A percentile compares a stretch with the other conserved stretches of the same genome.
phyloP scores from a whole-genome alignment of 1,140 invertebrate species.

The Mya arenaria region DNA sequence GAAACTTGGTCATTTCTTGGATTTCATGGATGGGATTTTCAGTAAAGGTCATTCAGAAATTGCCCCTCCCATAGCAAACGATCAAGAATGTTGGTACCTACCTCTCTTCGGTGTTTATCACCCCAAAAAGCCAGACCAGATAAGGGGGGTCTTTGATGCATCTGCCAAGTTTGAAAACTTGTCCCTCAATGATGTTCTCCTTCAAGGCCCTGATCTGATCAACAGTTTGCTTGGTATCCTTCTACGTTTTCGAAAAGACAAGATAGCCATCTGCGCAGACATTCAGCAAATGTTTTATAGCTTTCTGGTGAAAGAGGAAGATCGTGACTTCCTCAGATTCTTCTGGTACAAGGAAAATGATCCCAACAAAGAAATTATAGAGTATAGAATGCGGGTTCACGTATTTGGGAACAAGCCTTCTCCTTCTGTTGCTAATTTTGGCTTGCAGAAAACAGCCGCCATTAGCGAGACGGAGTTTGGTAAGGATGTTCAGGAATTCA shows the following conservation, averaged over 20 bases:
- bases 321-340: constrained; percentile 50
- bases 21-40: constrained; percentile 48
- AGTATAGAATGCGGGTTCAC: constrained; percentile 45
- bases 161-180: not conserved
- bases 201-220: constrained; percentile 75
- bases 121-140: constrained; percentile 32
- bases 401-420: constrained; percentile 45
- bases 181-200: constrained; percentile 63
- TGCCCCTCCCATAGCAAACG: constrained; percentile 28
- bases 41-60: constrained; percentile 50
- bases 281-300: constrained; percentile 50
- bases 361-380: not conserved
- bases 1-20: constrained; percentile 28
- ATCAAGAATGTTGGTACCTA: constrained; percentile 52
- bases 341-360: constrained; percentile 45
- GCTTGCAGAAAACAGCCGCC: not conserved
- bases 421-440: constrained; percentile 34
- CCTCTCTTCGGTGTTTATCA: constrained; percentile 60
- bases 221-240: constrained; percentile 55
- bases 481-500: constrained; percentile 1
- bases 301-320: constrained; percentile 1
- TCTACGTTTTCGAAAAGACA: constrained; percentile 48
- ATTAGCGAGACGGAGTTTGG: not conserved
- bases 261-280: constrained; percentile 45
- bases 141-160: not conserved